These are phyloP conservation scores for Meandrusa payeni DNA, from an alignment of 2,888 invertebrate species.

Conservation along the genomic window DNA sequence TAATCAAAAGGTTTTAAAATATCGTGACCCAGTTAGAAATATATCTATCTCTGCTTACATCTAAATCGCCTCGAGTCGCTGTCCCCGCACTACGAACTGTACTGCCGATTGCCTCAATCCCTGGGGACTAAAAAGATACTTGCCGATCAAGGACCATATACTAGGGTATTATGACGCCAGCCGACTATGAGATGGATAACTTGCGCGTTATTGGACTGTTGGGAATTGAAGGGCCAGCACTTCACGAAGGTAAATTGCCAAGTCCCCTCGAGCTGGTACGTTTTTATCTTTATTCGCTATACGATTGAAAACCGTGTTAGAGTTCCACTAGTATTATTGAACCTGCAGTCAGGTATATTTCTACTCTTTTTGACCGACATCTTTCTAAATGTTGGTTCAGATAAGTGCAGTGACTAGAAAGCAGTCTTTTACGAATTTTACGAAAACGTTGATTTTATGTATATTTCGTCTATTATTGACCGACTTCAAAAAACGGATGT, in stretches of 20 bases:
- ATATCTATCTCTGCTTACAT: no score
- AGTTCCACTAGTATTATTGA: no score
- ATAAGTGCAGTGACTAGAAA: no score
- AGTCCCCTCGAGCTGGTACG: neutral
- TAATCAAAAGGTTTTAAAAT: no score
- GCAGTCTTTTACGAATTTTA: no score
- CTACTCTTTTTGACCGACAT: no score
- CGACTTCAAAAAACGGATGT: no score
- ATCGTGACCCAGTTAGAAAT: no score
- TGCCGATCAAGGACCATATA: conserved; percentile 22
- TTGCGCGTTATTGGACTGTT: conserved; percentile 9
- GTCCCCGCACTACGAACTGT: neutral
- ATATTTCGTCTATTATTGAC: neutral
- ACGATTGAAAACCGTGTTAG: neutral
- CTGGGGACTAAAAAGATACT: conserved; percentile 12
- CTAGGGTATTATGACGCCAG: conserved; percentile 14
- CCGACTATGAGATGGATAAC: conserved; percentile 14
- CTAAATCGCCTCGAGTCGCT: neutral
- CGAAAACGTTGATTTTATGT: no score
- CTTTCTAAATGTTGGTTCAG: no score
- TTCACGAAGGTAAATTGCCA: conserved; percentile 3
- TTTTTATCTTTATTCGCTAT: conserved; percentile 3
- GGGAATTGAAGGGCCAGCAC: conserved; percentile 10
- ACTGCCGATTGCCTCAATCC: conserved; percentile 8
- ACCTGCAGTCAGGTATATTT: no score